Conservation (phyloP, 1,140 invertebrate species). For the Lysiphlebus fabarum region DNA sequence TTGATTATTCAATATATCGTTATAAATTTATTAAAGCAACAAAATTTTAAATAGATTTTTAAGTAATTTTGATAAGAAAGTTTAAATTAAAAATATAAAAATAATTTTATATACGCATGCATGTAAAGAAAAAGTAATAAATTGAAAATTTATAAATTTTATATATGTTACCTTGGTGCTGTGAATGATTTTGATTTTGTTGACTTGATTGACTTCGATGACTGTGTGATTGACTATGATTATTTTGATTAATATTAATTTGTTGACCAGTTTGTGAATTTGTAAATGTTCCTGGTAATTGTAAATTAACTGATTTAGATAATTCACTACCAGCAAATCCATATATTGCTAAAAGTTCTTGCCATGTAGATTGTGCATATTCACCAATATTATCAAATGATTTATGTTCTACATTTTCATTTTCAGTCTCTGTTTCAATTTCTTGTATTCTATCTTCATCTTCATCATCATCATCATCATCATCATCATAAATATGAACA, state of each 20-base stretch:
- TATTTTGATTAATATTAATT: slow-evolving; percentile 16
- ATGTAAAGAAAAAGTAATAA: neutral
- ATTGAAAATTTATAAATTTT: too few species aligned
- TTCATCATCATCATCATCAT: slow-evolving; percentile 13
- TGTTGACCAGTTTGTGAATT: slow-evolving; percentile 41
- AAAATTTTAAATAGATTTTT: slow-evolving; percentile 15
- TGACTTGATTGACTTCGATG: neutral
- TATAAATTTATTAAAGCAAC: slow-evolving; percentile 24
- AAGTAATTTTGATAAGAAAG: too few species aligned
- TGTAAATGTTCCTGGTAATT: slow-evolving; percentile 50
- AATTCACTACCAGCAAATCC: slow-evolving; percentile 55
- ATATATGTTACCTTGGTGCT: slow-evolving; percentile 23
- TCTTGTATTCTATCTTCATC: slow-evolving; percentile 26
- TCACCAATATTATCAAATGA: slow-evolving; percentile 57
- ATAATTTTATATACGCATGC: too few species aligned
- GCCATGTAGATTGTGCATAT: slow-evolving; percentile 64
- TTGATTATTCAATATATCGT: too few species aligned
- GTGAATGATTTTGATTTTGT: slow-evolving; percentile 2
- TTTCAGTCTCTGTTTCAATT: slow-evolving; percentile 18
- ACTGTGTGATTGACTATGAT: slow-evolving; percentile 12
- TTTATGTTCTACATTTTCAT: slow-evolving; percentile 46
- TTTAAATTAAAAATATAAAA: neutral
- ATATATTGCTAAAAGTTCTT: slow-evolving; percentile 63
- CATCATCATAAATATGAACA: too few species aligned
- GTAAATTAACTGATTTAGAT: slow-evolving; percentile 51